Percentiles rank a stretch among this genome's conserved stretches.
Conservation (phyloP, 2,797 vertebrate genomes). For the Merluccius polli region DNA sequence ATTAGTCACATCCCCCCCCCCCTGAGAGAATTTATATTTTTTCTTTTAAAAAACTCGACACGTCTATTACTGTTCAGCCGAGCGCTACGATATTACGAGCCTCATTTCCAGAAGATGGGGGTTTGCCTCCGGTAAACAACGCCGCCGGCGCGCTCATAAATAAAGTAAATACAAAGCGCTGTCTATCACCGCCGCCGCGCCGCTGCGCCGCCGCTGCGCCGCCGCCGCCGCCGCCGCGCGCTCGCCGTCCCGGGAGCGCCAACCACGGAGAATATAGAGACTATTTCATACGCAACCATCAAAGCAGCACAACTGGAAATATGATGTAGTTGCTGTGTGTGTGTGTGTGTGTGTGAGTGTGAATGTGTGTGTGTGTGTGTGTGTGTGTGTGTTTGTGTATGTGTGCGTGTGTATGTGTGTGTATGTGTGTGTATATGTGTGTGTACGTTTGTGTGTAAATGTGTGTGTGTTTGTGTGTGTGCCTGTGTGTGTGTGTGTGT, state of each 20-base stretch:
- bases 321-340: background rate
- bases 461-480: too few relatives aligned
- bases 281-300: background rate
- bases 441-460: too few relatives aligned
- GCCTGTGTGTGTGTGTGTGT: too few relatives aligned
- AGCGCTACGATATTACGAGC: conserved; percentile 18
- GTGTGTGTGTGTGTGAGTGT: too few relatives aligned
- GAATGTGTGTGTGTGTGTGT: too few relatives aligned
- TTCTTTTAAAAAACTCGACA: conserved; percentile 9
- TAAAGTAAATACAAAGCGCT: background rate
- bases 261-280: background rate
- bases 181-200: background rate
- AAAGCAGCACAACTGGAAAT: background rate
- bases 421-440: too few relatives aligned
- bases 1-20: conserved; percentile 12
- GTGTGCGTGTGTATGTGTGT: too few relatives aligned
- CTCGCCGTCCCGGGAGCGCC: background rate
- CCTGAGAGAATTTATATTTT: conserved; percentile 13
- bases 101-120: conserved; percentile 8
- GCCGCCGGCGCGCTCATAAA: background rate
- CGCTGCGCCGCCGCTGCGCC: too few relatives aligned
- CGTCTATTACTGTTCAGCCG: conserved; percentile 30
- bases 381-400: too few relatives aligned
- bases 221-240: too few relatives aligned
- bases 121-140: background rate